These are phyloP conservation scores for Xestia sexstrigata DNA, from an alignment of 2,888 invertebrate species.

Conservation along the genomic window DNA sequence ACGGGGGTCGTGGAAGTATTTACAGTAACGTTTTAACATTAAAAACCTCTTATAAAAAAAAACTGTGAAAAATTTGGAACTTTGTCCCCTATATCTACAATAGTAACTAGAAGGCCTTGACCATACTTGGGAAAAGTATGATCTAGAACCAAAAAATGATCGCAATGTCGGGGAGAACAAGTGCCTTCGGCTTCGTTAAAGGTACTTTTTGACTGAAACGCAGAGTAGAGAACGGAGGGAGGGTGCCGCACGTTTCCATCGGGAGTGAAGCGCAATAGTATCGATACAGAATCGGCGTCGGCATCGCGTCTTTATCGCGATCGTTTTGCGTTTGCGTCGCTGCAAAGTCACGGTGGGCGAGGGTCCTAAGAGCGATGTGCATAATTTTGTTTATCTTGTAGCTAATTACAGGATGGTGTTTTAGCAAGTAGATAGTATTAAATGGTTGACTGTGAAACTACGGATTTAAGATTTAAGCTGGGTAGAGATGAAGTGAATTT, in stretches of 20 bases:
- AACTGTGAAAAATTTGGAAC: too few relatives aligned
- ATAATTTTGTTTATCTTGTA: slow-evolving; percentile 46
- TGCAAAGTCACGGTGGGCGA: background rate
- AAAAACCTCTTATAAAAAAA: too few relatives aligned
- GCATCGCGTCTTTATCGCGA: background rate
- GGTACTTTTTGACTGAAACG: background rate
- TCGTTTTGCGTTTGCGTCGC: background rate
- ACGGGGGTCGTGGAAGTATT: too few relatives aligned
- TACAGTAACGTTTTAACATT: too few relatives aligned
- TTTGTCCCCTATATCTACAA: too few relatives aligned
- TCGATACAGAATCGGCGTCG: background rate
- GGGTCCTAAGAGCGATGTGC: background rate
- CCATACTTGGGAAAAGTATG: too few relatives aligned
- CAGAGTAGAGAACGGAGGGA: background rate
- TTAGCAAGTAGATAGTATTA: slow-evolving; percentile 25
- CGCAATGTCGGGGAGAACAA: too few relatives aligned
- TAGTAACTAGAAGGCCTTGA: too few relatives aligned
- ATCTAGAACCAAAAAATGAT: too few relatives aligned
- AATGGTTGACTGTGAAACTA: slow-evolving; percentile 19
- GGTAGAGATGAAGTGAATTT: background rate
- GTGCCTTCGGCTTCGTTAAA: too few relatives aligned
- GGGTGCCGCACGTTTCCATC: background rate
- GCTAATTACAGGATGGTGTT: slow-evolving; percentile 39
- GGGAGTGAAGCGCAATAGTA: background rate
- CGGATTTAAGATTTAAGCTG: slow-evolving; percentile 3